Evolutionary conservation across 2,888 invertebrate species (phyloP).

Genomic region (Julus scandinavius): DNA sequence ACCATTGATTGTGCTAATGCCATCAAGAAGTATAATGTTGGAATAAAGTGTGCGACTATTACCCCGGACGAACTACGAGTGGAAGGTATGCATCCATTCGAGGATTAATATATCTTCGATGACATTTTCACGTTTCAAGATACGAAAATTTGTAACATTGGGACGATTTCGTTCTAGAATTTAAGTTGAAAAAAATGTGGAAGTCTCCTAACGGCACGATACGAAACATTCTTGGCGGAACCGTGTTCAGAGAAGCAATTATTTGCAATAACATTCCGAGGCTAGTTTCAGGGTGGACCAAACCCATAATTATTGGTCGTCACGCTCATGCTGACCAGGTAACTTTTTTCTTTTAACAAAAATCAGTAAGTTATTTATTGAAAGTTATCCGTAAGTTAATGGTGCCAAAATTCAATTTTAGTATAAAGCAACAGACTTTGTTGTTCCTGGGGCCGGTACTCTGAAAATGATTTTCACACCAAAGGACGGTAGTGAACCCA

Average conservation of each 20-base stretch:
- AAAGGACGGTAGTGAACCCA: slow-evolving; percentile 70
- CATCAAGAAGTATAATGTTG: slow-evolving; percentile 96
- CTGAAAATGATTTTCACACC: slow-evolving; percentile 86
- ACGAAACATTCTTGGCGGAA: slow-evolving; percentile 70
- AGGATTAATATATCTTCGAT: not conserved
- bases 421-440: slow-evolving; percentile 96
- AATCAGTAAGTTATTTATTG: not conserved
- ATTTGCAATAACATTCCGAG: slow-evolving; percentile 84
- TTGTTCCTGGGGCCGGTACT: slow-evolving; percentile 90
- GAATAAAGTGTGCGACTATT: slow-evolving; percentile 97
- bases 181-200: slow-evolving; percentile 71
- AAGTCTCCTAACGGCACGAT: slow-evolving; percentile 72
- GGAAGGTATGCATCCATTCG: slow-evolving; percentile 69
- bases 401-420: slow-evolving; percentile 59
- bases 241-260: slow-evolving; percentile 71
- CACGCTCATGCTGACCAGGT: slow-evolving; percentile 96
- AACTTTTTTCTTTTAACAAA: not conserved
- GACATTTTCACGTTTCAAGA: not conserved
- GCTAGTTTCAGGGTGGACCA: slow-evolving; percentile 92
- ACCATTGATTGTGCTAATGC: slow-evolving; percentile 98
- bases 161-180: slow-evolving; percentile 64
- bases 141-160: no score
- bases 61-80: slow-evolving; percentile 98
- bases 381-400: not conserved
- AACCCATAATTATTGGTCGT: slow-evolving; percentile 98